These are phyloP conservation scores for Dicrurus megarhynchus DNA, from an alignment of 2,113 vertebrate species.

Conservation along the genomic window DNA sequence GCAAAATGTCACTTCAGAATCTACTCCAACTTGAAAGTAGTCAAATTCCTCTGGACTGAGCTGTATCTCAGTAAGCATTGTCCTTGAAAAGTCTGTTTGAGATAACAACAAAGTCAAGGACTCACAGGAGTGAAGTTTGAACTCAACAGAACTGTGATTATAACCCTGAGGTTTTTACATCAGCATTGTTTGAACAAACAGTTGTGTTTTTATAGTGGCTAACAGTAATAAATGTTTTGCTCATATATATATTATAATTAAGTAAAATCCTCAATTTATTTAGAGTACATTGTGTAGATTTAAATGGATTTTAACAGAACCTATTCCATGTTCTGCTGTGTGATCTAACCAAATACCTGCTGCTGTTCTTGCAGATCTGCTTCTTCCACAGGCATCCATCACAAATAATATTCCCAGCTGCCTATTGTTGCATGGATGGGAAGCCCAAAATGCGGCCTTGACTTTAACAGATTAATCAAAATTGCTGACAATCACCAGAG, in stretches of 20 bases:
- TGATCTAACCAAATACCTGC: neutral
- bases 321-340: neutral
- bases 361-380: neutral
- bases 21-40: slow-evolving; percentile 83
- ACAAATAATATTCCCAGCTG: neutral
- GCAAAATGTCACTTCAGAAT: slow-evolving; percentile 92
- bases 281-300: neutral
- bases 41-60: slow-evolving; percentile 89
- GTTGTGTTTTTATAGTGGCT: neutral
- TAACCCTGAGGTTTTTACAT: neutral
- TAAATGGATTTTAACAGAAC: neutral
- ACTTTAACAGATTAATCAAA: neutral
- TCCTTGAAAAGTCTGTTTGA: slow-evolving; percentile 77
- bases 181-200: neutral
- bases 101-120: neutral
- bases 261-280: neutral
- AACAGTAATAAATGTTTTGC: neutral
- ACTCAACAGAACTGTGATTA: neutral
- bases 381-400: neutral
- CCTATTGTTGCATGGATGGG: neutral
- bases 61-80: slow-evolving; percentile 83
- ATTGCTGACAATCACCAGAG: neutral
- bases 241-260: neutral
- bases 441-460: neutral
- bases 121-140: neutral